phyloP scores from a whole-genome alignment of 2,113 vertebrate genomes.

The Caretta caretta region DNA sequence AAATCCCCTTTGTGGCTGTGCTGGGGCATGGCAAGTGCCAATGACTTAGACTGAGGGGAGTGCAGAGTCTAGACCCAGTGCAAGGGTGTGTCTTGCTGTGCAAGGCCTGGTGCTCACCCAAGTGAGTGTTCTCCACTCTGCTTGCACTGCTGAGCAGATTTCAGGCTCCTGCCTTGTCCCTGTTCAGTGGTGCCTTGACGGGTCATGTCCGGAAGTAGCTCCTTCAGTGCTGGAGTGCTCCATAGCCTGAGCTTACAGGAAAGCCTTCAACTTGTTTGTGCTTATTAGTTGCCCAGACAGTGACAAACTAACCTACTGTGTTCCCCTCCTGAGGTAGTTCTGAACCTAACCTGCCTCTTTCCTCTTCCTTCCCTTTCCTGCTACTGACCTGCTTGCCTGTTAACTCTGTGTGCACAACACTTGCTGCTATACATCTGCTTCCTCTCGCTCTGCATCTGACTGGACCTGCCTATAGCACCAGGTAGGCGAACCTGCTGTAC shows the following conservation, averaged over 20 bases:
- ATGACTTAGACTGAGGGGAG: neutral
- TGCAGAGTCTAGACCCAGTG: neutral
- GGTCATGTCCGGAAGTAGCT: neutral
- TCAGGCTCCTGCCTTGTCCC: neutral
- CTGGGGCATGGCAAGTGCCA: neutral
- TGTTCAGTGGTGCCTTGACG: neutral
- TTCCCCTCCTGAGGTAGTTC: conserved; percentile 49
- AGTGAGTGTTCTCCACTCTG: neutral
- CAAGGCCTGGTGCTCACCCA: neutral
- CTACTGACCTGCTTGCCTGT: conserved; percentile 74
- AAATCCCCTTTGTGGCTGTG: neutral
- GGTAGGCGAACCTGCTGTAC: conserved; percentile 71
- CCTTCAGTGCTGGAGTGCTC: neutral
- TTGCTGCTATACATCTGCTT: conserved; percentile 58
- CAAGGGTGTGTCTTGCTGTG: neutral
- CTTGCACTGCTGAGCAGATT: neutral
- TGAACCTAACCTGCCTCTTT: conserved; percentile 67
- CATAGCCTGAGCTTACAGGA: neutral
- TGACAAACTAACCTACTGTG: conserved; percentile 46
- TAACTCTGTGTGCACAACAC: conserved; percentile 64
- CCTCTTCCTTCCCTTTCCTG: conserved; percentile 59
- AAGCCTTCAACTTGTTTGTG: conserved; percentile 34
- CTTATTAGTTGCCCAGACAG: conserved; percentile 32
- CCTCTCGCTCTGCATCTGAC: conserved; percentile 67
- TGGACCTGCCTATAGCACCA: conserved; percentile 78